These are phyloP conservation scores for Syngnathus acus DNA, from an alignment of 2,797 vertebrate genomes.

Conservation along the genomic window DNA sequence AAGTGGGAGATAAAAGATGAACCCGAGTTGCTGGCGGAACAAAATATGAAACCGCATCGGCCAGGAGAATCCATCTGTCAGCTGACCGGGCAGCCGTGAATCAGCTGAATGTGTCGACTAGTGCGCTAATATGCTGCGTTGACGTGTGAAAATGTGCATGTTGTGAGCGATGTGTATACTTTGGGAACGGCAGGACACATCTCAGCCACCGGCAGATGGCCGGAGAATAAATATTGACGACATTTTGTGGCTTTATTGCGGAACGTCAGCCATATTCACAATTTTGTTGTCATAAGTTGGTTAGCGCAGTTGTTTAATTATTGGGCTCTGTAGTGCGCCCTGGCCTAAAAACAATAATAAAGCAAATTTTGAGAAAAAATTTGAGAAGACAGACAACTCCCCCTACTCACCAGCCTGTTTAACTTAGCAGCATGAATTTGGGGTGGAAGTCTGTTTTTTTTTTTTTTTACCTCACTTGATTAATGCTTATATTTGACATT, in stretches of 20 bases:
- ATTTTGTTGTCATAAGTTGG: neutral
- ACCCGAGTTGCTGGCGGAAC: neutral
- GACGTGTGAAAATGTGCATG: neutral
- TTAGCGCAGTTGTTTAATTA: neutral
- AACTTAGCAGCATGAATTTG: neutral
- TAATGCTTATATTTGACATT: too few relatives aligned
- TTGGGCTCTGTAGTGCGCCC: neutral
- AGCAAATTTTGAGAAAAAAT: too few relatives aligned
- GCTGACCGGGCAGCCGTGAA: neutral
- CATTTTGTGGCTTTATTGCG: neutral
- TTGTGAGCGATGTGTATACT: neutral
- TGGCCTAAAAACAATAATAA: neutral
- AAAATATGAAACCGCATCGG: neutral
- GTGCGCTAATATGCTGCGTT: neutral
- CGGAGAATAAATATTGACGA: neutral
- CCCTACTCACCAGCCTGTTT: neutral
- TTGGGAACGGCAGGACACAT: slow-evolving; percentile 14
- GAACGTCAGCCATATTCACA: neutral
- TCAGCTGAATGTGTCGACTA: neutral
- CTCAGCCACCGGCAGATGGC: slow-evolving; percentile 1
- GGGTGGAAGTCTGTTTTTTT: too few relatives aligned
- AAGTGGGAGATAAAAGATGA: neutral
- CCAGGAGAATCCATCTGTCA: slow-evolving; percentile 3
- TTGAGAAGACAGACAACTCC: too few relatives aligned
- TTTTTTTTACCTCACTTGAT: too few relatives aligned